A percentile compares a stretch with the other conserved stretches of the same genome.
These are phyloP conservation scores for Glyptemys insculpta DNA, from an alignment of 2,797 vertebrate genomes.

Conservation along the genomic window DNA sequence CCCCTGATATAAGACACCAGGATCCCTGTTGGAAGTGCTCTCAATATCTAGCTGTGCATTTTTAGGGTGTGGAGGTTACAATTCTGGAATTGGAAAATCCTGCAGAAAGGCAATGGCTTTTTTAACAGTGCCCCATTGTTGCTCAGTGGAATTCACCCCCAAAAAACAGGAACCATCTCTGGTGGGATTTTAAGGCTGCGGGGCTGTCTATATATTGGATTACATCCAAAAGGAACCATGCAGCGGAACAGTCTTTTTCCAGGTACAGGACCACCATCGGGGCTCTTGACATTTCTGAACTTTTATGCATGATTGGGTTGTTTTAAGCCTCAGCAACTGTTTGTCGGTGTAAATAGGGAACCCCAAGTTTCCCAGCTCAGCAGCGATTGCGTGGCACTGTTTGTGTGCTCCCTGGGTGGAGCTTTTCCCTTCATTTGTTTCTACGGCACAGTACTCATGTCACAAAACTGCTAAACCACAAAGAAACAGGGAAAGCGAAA, in stretches of 20 bases:
- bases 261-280: not conserved
- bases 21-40: not conserved
- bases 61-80: not conserved
- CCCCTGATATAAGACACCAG: not conserved
- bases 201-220: not conserved
- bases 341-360: slow-evolving; percentile 47
- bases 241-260: not conserved
- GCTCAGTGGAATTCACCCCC: not conserved
- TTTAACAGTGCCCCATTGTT: not conserved
- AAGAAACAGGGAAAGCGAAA: slow-evolving; percentile 8
- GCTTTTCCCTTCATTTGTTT: not conserved
- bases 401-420: not conserved
- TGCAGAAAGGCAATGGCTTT: not conserved
- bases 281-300: slow-evolving; percentile 28
- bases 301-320: not conserved
- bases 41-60: not conserved
- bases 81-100: not conserved
- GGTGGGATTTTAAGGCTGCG: not conserved
- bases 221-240: not conserved
- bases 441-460: slow-evolving; percentile 20
- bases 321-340: slow-evolving; percentile 17
- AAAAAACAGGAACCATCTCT: not conserved
- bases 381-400: not conserved
- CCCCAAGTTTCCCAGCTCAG: slow-evolving; percentile 1
- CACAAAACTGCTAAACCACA: not conserved